Conservation (phyloP, 2,888 invertebrate genomes). For the Odontocerum albicorne region DNA sequence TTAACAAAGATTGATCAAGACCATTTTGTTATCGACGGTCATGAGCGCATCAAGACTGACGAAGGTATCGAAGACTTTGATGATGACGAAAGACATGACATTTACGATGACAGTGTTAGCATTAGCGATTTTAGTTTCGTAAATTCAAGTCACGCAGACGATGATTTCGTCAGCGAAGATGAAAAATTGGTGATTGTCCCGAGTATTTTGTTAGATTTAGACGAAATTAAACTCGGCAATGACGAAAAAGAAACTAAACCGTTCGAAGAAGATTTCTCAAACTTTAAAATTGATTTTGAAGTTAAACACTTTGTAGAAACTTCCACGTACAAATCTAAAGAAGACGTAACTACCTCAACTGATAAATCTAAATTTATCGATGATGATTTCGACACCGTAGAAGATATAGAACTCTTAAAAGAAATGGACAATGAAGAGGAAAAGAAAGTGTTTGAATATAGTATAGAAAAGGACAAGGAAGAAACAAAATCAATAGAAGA, state of each 20-base stretch:
- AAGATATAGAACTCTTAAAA: conserved; percentile 21
- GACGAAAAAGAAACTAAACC: conserved; percentile 21
- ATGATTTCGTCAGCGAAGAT: conserved; percentile 29
- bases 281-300: conserved; percentile 22
- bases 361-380: conserved; percentile 3
- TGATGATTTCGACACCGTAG: conserved; percentile 19
- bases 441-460: no score
- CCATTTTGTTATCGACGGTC: neutral
- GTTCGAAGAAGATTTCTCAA: conserved; percentile 14
- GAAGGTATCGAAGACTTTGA: neutral
- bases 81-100: neutral
- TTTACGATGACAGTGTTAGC: conserved; percentile 20
- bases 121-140: conserved; percentile 21
- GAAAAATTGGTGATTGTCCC: conserved; percentile 28
- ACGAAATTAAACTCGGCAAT: conserved; percentile 36
- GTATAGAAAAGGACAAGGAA: no score
- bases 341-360: neutral
- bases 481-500: no score
- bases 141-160: conserved; percentile 30
- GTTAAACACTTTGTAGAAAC: conserved; percentile 7
- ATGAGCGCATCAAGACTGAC: neutral
- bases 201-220: conserved; percentile 25
- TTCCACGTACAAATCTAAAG: neutral
- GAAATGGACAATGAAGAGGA: conserved; percentile 2
- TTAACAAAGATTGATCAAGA: no score